Conservation (phyloP, 2,113 vertebrate species). For the Toxotes jaculatrix region DNA sequence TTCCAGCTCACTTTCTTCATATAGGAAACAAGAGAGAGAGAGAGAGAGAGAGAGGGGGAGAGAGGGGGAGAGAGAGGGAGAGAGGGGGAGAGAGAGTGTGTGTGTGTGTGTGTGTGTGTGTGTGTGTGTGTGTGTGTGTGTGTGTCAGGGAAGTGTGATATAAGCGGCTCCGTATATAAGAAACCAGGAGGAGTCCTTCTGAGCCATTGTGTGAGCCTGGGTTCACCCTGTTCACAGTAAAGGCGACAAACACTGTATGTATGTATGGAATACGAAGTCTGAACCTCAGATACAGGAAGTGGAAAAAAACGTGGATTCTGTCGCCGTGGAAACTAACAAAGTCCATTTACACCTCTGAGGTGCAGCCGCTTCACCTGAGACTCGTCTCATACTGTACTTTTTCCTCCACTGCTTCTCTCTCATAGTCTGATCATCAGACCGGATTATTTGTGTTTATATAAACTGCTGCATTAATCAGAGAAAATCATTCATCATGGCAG, state of each 20-base stretch:
- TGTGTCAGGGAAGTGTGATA: slow-evolving; percentile 45
- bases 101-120: not conserved
- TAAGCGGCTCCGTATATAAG: slow-evolving; percentile 77
- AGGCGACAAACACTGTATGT: not conserved
- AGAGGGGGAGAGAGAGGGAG: not conserved
- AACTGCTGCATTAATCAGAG: too few relatives aligned
- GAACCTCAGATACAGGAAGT: too few relatives aligned
- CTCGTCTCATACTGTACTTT: too few relatives aligned
- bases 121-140: slow-evolving; percentile 17
- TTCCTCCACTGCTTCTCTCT: too few relatives aligned
- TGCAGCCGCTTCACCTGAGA: too few relatives aligned
- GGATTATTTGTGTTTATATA: too few relatives aligned
- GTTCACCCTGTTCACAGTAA: not conserved
- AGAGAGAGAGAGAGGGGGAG: slow-evolving; percentile 8
- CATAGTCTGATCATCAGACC: too few relatives aligned
- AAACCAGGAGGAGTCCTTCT: slow-evolving; percentile 2
- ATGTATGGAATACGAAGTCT: not conserved
- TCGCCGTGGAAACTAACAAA: too few relatives aligned
- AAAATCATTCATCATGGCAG: too few relatives aligned
- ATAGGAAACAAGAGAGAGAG: slow-evolving; percentile 63
- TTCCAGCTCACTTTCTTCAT: slow-evolving; percentile 68
- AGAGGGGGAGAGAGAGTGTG: too few relatives aligned
- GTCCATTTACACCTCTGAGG: too few relatives aligned
- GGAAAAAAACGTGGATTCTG: too few relatives aligned
- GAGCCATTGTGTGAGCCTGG: slow-evolving; percentile 59